Evolutionary conservation across 2,888 invertebrate species (phyloP), one percentile per base, ranked within the genome.

Genomic region (Ctena decussata): DNA sequence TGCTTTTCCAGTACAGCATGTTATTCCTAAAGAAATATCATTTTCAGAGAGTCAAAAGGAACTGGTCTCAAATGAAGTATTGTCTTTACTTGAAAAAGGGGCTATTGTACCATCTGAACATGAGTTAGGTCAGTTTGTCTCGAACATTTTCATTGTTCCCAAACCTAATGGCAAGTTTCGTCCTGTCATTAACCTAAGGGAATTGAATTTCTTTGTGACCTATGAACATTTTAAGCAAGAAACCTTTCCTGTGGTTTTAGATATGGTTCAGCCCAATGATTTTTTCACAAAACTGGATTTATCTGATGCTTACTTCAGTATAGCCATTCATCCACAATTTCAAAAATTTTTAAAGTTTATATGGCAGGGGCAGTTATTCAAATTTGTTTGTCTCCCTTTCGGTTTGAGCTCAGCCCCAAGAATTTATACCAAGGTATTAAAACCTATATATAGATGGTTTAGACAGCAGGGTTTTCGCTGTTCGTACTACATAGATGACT

Each of bases 401-500:
- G 86, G 86, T 2, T 37, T 85, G 8, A 70, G 76, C 15, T 60
- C 77, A 24, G 77, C 74, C 8, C 85, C 86, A 30, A 77, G 83
- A 21, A 65, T 85, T 21, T 86, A 82, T 73, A 89, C 86, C 21
- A 84, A 86, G 71, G 41, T 80, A 8, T 69, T n/a, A n/a, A n/a
- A n/a, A n/a, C n/a, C n/a, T n/a, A 37, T 70, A n/a, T 86, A 78
- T 86, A 73, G 78, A 21, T 60, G 37, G 39, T 84, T 84, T 30
- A 77, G 86, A 57, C 44, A 41, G 41, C 37, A 65, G 35, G 82
- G 78, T 11, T 81, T 86, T n/a, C n/a, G 84, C 37, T 82, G 84
- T 71, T 73, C 46, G 57, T 83, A 84, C 71, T 86, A 84, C 30
- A 84, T 88, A 30, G 85, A 87, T 78, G 85, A 87, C 71, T 87